A percentile compares a stretch with the other conserved stretches of the same genome.
Conservation (phyloP, 2,113 vertebrate genomes). For the Xiphorhynchus elegans region DNA sequence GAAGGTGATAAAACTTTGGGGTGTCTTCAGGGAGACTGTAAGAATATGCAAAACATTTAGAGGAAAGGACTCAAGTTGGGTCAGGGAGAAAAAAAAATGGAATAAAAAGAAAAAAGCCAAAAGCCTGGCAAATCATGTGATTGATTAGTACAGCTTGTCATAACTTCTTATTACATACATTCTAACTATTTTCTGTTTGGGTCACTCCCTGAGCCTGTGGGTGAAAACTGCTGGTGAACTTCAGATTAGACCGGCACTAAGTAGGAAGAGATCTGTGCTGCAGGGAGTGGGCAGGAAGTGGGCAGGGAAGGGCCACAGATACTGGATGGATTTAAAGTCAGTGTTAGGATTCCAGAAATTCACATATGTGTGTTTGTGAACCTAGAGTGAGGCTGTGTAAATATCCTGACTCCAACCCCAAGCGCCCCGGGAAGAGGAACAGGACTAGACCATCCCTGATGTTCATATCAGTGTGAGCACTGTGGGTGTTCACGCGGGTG, state of each 20-base stretch:
- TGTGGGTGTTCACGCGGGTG: not conserved
- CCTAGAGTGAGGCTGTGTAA: not conserved
- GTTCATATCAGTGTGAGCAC: not conserved
- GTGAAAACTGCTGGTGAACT: not conserved
- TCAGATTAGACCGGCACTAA: not conserved
- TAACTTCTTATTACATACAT: not conserved
- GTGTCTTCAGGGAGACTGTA: not conserved
- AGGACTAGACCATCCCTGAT: not conserved
- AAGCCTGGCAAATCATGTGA: not conserved
- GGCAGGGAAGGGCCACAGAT: not conserved
- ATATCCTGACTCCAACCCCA: not conserved
- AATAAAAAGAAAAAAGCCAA: not conserved
- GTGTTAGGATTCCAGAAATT: not conserved
- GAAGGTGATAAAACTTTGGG: not conserved
- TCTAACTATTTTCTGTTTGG: not conserved
- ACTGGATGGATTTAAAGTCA: not conserved
- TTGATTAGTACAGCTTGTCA: accelerated
- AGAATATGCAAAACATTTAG: not conserved
- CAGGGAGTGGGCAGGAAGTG: not conserved
- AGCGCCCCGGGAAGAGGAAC: not conserved
- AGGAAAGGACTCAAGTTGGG: not conserved
- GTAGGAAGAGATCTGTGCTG: not conserved
- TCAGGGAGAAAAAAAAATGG: not conserved
- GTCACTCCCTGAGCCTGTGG: not conserved
- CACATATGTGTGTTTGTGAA: not conserved